These are phyloP conservation scores for Bujurquina vittata DNA, from an alignment of 2,113 vertebrate genomes.

Conservation along the genomic window DNA sequence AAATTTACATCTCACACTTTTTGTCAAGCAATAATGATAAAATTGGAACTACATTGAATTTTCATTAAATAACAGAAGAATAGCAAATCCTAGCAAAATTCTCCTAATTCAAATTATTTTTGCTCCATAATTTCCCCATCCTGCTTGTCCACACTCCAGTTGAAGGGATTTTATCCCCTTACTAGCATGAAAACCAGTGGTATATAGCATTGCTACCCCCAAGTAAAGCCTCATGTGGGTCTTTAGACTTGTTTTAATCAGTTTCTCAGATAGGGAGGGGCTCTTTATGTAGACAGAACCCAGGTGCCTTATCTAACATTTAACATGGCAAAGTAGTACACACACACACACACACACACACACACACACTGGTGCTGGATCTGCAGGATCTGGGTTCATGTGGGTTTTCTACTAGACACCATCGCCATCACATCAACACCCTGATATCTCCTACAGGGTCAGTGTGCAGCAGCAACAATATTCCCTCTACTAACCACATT, in stretches of 20 bases:
- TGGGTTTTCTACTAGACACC: slow-evolving; percentile 18
- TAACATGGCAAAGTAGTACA: background rate
- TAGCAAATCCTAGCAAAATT: background rate
- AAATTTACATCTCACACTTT: background rate
- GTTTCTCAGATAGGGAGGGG: background rate
- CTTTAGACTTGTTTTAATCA: slow-evolving; percentile 2
- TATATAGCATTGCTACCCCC: background rate
- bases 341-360: background rate
- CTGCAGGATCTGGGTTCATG: background rate
- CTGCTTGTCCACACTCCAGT: background rate
- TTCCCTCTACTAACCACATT: slow-evolving; percentile 5
- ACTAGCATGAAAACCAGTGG: background rate
- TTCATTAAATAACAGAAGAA: background rate
- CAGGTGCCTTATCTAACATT: slow-evolving; percentile 30
- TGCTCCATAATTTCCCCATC: background rate
- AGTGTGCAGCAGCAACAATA: slow-evolving; percentile 3
- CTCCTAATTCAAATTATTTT: background rate
- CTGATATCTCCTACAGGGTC: slow-evolving; percentile 28
- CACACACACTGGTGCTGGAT: slow-evolving; percentile 6
- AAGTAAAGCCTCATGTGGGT: background rate
- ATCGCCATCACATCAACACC: slow-evolving; percentile 33
- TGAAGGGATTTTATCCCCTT: background rate
- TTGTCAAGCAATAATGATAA: background rate
- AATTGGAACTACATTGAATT: background rate
- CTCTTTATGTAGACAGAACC: background rate